phyloP scores from a whole-genome alignment of 2,797 vertebrate species.

The Thunnus albacares region DNA sequence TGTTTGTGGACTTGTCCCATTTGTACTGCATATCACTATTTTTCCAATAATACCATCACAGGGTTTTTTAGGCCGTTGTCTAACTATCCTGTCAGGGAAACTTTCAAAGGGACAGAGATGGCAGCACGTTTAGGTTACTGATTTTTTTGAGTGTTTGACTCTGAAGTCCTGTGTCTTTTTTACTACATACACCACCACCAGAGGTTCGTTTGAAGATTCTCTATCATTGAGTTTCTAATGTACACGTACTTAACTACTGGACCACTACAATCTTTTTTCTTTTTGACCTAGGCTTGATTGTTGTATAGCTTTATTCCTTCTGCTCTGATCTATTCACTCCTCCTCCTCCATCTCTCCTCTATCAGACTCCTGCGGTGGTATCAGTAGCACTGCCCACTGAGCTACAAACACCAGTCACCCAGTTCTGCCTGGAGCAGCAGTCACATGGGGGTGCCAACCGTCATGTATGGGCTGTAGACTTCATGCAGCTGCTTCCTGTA shows the following conservation, averaged over 20 bases:
- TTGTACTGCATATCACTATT: not conserved
- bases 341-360: not conserved
- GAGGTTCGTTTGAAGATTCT: not conserved
- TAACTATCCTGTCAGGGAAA: too few species aligned
- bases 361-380: conserved; percentile 91
- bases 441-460: conserved; percentile 89
- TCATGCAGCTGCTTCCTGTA: conserved; percentile 94
- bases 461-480: conserved; percentile 96
- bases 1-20: too few species aligned
- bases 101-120: too few species aligned
- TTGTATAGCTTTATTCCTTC: not conserved
- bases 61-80: not conserved
- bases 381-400: conserved; percentile 93
- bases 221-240: not conserved
- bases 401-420: conserved; percentile 93
- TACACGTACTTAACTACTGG: too few species aligned
- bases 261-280: not conserved
- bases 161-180: too few species aligned
- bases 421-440: conserved; percentile 95
- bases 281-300: too few species aligned
- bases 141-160: not conserved
- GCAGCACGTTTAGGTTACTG: too few species aligned
- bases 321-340: conserved; percentile 8
- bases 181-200: not conserved
- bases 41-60: not conserved